These are phyloP conservation scores for Cepphus grylle DNA, from an alignment of 2,113 vertebrate genomes.

Conservation along the genomic window DNA sequence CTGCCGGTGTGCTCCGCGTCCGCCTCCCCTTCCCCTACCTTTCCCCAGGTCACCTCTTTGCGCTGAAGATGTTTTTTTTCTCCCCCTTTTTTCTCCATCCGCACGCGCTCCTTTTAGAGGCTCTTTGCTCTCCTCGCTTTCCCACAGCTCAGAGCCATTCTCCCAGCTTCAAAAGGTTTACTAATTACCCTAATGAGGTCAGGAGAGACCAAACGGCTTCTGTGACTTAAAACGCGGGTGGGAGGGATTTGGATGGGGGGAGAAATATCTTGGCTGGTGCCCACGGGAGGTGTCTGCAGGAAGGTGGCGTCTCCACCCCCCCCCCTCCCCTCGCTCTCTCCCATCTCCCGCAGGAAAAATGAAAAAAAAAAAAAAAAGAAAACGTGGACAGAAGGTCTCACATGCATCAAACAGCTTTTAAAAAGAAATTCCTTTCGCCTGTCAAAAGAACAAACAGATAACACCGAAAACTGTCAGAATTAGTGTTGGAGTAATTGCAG, in stretches of 20 bases:
- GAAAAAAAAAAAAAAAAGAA: neutral
- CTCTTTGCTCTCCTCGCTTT: slow-evolving; percentile 34
- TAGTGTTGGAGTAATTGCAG: slow-evolving; percentile 65
- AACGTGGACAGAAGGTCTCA: slow-evolving; percentile 51
- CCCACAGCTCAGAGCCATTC: slow-evolving; percentile 58
- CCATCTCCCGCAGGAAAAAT: neutral
- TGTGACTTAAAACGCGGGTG: slow-evolving; percentile 27
- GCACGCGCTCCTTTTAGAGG: neutral
- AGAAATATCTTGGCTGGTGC: neutral
- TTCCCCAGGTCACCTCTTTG: neutral
- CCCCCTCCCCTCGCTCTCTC: neutral
- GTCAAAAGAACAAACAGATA: slow-evolving; percentile 54
- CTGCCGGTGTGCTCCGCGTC: rapidly evolving
- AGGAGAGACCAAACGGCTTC: slow-evolving; percentile 68
- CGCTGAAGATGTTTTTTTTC: neutral
- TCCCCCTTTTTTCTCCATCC: neutral
- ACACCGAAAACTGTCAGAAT: slow-evolving; percentile 46
- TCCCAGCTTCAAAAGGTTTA: slow-evolving; percentile 74
- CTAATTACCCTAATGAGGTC: slow-evolving; percentile 80
- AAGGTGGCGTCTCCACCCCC: neutral
- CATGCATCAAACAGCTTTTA: slow-evolving; percentile 71
- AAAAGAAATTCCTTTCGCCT: slow-evolving; percentile 46
- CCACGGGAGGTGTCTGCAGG: neutral
- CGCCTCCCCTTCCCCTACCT: neutral
- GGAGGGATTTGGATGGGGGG: neutral